These are phyloP conservation scores for Pachyuromys duprasi DNA, from an alignment of 2,797 vertebrate genomes.

Conservation along the genomic window DNA sequence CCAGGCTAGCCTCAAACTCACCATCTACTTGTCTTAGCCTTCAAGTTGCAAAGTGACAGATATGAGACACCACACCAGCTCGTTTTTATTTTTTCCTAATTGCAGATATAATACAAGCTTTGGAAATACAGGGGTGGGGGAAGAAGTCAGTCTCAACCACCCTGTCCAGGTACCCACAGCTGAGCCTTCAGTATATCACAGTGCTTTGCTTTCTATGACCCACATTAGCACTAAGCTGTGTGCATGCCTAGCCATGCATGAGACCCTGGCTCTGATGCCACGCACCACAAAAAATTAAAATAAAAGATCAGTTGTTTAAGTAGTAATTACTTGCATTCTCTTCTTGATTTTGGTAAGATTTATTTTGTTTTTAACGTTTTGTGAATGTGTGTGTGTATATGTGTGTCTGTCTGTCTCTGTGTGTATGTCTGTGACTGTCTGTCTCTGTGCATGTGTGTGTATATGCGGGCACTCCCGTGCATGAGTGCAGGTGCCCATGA, in stretches of 20 bases:
- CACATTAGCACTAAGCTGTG: not conserved
- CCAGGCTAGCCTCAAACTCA: not conserved
- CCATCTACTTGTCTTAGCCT: not conserved
- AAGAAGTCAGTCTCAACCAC: not conserved
- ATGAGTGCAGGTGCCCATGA: not conserved
- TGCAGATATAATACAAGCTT: slow-evolving; percentile 4
- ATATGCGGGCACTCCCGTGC: rapidly evolving
- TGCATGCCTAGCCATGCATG: not conserved
- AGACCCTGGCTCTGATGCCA: not conserved
- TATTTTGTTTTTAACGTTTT: not conserved
- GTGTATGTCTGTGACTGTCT: not conserved
- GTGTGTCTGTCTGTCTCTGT: not conserved
- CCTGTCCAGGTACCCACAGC: not conserved
- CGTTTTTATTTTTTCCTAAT: not conserved
- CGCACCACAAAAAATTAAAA: not conserved
- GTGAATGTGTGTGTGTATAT: not conserved
- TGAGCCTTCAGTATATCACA: not conserved
- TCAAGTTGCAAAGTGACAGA: not conserved
- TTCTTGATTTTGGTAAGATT: not conserved
- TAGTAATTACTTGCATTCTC: not conserved
- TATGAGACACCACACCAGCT: not conserved
- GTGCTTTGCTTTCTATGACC: not conserved
- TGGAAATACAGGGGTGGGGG: not conserved
- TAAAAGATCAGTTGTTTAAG: not conserved
- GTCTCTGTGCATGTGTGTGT: not conserved